Evolutionary conservation across 2,888 invertebrate genomes (phyloP).

Genomic region (Ophioninae sp.): DNA sequence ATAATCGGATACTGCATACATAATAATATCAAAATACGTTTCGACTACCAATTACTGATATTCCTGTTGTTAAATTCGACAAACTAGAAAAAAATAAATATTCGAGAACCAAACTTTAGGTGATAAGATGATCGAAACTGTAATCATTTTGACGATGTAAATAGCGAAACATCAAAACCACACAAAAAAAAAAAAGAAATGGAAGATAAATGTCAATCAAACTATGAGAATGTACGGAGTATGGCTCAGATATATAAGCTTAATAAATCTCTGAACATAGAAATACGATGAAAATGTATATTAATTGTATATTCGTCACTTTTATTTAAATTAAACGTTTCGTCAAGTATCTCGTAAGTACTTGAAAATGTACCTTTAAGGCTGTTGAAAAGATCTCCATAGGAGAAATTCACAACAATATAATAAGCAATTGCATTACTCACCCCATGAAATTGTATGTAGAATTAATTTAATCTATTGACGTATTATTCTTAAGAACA

Average conservation of each 20-base stretch:
- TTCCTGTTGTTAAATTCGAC: conserved; percentile 37
- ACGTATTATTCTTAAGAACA: background rate
- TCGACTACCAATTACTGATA: conserved; percentile 32
- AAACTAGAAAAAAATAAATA: conserved; percentile 18
- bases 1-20: conserved; percentile 14
- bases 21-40: conserved; percentile 31
- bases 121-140: conserved; percentile 47
- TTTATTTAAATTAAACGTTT: background rate
- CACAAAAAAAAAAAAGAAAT: conserved; percentile 14
- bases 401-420: background rate
- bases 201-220: conserved; percentile 56
- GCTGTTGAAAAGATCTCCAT: background rate
- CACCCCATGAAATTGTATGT: background rate
- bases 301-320: background rate
- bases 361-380: no score
- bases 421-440: background rate
- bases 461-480: background rate
- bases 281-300: conserved; percentile 12
- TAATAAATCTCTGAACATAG: conserved; percentile 59
- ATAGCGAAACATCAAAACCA: conserved; percentile 60
- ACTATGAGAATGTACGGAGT: conserved; percentile 60
- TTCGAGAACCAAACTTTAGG: conserved; percentile 47
- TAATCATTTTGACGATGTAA: conserved; percentile 60
- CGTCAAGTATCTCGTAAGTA: background rate
- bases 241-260: conserved; percentile 53